Percentiles rank a stretch among this genome's conserved stretches.
These are phyloP conservation scores for Dryobates pubescens DNA, from an alignment of 2,797 vertebrate species.

Conservation along the genomic window DNA sequence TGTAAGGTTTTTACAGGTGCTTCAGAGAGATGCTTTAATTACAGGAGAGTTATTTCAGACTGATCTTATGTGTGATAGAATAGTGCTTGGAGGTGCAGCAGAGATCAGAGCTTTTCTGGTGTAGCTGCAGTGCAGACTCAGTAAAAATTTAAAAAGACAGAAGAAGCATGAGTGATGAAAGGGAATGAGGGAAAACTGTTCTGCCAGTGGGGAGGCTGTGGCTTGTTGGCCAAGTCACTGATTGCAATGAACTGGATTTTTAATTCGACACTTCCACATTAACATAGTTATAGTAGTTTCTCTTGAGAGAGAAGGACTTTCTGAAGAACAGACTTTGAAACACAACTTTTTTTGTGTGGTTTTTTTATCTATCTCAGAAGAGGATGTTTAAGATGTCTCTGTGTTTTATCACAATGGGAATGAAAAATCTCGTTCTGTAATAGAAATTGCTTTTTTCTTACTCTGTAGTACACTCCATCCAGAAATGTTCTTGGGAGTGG, in stretches of 20 bases:
- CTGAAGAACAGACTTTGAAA: neutral
- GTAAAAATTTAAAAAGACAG: conserved; percentile 35
- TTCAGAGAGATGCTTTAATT: conserved; percentile 31
- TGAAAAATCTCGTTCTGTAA: neutral
- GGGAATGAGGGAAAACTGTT: neutral
- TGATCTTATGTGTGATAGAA: neutral
- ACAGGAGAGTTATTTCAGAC: neutral
- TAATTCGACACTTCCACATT: neutral
- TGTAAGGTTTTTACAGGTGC: neutral
- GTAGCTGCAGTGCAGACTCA: neutral
- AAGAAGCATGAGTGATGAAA: neutral
- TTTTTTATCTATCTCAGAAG: neutral
- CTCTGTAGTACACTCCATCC: neutral
- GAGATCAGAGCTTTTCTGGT: conserved; percentile 4
- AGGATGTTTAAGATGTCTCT: neutral
- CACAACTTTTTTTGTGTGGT: neutral
- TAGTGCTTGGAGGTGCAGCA: neutral
- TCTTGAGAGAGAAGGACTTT: neutral
- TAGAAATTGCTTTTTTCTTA: neutral
- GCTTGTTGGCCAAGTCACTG: neutral
- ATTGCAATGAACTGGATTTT: neutral
- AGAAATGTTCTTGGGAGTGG: neutral
- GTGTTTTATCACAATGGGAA: conserved; percentile 25
- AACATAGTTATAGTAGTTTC: neutral
- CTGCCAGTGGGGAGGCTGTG: neutral